These are phyloP conservation scores for Clostera curtula DNA, from an alignment of 2,888 invertebrate species.

Conservation along the genomic window DNA sequence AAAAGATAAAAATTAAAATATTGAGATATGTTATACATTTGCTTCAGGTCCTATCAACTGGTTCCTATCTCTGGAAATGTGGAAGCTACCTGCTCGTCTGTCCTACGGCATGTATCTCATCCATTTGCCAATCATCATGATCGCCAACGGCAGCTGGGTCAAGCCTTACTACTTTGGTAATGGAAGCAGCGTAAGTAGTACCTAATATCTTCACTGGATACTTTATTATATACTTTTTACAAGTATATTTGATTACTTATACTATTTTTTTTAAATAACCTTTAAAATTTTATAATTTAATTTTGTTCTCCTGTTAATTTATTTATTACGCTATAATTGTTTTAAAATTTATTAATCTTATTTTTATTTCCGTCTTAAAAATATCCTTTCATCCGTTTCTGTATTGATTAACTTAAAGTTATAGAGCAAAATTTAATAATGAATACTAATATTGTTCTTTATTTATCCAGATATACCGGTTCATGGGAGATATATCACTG, in stretches of 20 bases:
- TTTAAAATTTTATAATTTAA: too few relatives aligned
- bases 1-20: too few relatives aligned
- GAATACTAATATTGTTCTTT: neutral
- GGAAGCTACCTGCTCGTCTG: slow-evolving; percentile 68
- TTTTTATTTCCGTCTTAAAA: neutral
- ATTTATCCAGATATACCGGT: slow-evolving; percentile 36
- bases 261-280: too few relatives aligned
- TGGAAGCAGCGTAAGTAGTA: slow-evolving; percentile 36
- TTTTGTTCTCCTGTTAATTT: too few relatives aligned
- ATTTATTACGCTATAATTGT: too few relatives aligned
- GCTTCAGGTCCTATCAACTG: slow-evolving; percentile 62
- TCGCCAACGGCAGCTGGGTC: slow-evolving; percentile 37
- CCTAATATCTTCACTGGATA: neutral
- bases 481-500: slow-evolving; percentile 30
- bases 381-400: too few relatives aligned
- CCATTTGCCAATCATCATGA: slow-evolving; percentile 53
- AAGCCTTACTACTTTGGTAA: slow-evolving; percentile 38
- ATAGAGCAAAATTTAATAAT: too few relatives aligned
- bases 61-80: slow-evolving; percentile 62
- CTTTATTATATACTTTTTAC: neutral
- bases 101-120: slow-evolving; percentile 72
- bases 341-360: neutral
- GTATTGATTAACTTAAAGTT: too few relatives aligned
- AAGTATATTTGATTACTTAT: too few relatives aligned
- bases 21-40: slow-evolving; percentile 1